Percentiles rank a stretch among this genome's conserved stretches.
Evolutionary conservation across 2,797 vertebrate species (phyloP).

Genomic region (Petrocephalus sullivani): DNA sequence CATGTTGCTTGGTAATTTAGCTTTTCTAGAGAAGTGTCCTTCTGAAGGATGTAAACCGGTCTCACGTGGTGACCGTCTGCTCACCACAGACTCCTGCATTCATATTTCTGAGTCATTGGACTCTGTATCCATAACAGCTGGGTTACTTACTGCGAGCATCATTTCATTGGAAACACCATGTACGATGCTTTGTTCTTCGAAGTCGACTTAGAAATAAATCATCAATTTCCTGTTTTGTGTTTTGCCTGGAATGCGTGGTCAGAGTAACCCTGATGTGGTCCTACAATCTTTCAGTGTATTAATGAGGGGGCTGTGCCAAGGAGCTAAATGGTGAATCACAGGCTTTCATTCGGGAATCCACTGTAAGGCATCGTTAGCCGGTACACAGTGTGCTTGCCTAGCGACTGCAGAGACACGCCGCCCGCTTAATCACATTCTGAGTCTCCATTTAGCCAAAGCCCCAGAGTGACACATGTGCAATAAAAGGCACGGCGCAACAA

Average conservation of each 20-base stretch:
- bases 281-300: not conserved
- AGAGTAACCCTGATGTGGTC: not conserved
- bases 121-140: not conserved
- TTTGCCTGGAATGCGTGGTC: not conserved
- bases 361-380: not conserved
- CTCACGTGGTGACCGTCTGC: not conserved
- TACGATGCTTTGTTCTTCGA: not conserved
- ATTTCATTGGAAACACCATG: not conserved
- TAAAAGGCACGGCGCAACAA: not conserved
- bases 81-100: not conserved
- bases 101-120: not conserved
- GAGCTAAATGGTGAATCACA: constrained; percentile 1
- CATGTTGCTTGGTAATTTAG: not conserved
- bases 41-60: not conserved
- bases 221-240: not conserved
- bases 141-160: not conserved
- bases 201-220: not conserved
- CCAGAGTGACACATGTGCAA: constrained; percentile 1
- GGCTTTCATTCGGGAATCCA: not conserved
- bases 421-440: not conserved
- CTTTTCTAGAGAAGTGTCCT: not conserved
- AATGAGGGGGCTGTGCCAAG: not conserved
- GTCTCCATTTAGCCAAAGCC: not conserved
- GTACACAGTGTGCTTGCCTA: constrained; percentile 5
- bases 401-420: not conserved